A percentile compares a stretch with the other conserved stretches of the same genome.
These are phyloP conservation scores for Mythimna impura DNA, from an alignment of 2,888 invertebrate genomes.

Conservation along the genomic window DNA sequence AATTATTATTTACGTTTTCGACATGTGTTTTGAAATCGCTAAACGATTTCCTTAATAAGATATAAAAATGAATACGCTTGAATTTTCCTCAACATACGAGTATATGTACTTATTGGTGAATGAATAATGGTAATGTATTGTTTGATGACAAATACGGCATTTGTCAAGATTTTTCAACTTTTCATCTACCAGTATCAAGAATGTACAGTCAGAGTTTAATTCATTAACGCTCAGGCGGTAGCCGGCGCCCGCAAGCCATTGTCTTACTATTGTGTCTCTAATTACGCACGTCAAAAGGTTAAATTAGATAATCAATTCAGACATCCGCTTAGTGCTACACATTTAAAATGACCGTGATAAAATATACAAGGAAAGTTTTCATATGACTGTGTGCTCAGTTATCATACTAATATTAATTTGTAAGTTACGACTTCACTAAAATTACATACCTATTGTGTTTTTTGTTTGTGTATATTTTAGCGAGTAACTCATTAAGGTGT, in stretches of 20 bases:
- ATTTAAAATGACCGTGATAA: not conserved
- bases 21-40: not conserved
- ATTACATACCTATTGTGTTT: no score
- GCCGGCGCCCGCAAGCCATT: no score
- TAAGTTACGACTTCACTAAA: no score
- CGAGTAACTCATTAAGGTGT: no score
- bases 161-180: slow-evolving; percentile 22
- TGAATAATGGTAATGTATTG: not conserved
- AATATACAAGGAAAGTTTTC: not conserved
- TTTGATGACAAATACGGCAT: not conserved
- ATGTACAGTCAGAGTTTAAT: not conserved
- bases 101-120: not conserved
- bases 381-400: no score
- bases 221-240: no score
- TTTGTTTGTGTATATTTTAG: no score
- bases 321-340: not conserved
- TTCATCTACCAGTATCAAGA: not conserved
- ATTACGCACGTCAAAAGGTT: no score
- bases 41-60: not conserved
- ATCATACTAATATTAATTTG: no score
- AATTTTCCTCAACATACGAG: not conserved
- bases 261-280: no score
- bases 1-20: not conserved
- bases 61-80: not conserved
- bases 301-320: not conserved